Evolutionary conservation across 1,140 invertebrate species (phyloP), one percentile per base, ranked within the genome.

Genomic region (Drosophila mojavensis): DNA sequence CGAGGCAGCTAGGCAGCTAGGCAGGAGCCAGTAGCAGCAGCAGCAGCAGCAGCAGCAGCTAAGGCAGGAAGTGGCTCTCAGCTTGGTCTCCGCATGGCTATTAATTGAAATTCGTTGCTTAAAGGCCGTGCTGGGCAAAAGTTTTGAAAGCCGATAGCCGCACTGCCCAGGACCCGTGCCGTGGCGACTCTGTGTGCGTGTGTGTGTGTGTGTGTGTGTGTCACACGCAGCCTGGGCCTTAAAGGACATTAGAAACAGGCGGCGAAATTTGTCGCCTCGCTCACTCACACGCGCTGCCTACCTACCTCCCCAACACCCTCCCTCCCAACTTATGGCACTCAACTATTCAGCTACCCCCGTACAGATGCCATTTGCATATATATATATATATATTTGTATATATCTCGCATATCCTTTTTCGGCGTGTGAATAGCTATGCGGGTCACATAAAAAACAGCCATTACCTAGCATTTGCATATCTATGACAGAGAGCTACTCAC

Each of bases 51-150:
- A 24, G 5, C 28, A 4, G 4, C 39, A 28, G 56, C 24, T n/a
- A 15, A 11, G 56, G 39, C 79, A 74, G 79, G 79, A 82, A 83
- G 82, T 83, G 80, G 74, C 67, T 75, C 59, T 75, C 47, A 66
- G 61, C 53, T 48, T 63, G 54, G 48, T 30, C 60, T 43, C 43
- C 70, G 79, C 62, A 47, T 89, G 75, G 78, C 81, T 84, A 89
- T 89, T 90, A 89, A 89, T 89, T 89, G 85, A 90, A 89, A 89
- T 85, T 85, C 81, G 85, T 85, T 79, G 78, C 67, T 89, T 79
- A 78, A 82, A 82, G 79, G 66, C 60, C 30, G 53, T 36, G 53
- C 53, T 47, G 64, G 51, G 36, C 20, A 55, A 85, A 88, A 76
- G 63, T 88, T 88, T 89, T 78, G 80, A 89, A 88, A 86, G 69